Percentiles rank a stretch among this genome's conserved stretches.
Conservation (phyloP, 2,797 vertebrate species). For the Heteromormyrus szaboi region DNA sequence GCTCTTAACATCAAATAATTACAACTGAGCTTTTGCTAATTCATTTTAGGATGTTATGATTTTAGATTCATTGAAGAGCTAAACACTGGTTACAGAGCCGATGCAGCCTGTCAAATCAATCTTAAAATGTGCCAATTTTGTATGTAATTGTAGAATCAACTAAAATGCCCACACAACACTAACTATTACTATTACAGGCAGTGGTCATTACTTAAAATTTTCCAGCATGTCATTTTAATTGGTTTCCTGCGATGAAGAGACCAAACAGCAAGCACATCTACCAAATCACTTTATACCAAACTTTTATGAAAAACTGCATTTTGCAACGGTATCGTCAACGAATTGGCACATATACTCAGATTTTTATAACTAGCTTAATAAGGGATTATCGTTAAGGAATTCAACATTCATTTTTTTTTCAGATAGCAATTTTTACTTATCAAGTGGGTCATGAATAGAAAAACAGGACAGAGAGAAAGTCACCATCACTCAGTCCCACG, state of each 20-base stretch:
- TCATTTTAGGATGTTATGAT: background rate
- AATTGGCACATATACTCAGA: background rate
- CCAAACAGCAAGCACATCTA: background rate
- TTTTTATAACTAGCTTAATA: background rate
- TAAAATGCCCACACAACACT: background rate
- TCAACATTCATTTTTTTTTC: background rate
- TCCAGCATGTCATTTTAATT: background rate
- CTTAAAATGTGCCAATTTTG: background rate
- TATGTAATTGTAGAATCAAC: background rate
- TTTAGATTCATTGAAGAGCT: background rate
- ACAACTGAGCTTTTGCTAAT: background rate
- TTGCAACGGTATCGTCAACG: background rate
- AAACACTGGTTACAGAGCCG: background rate
- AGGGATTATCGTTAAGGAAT: background rate
- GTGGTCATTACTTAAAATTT: background rate
- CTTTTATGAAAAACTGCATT: background rate
- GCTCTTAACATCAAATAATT: background rate
- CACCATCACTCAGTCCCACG: conserved; percentile 52
- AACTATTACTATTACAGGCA: background rate
- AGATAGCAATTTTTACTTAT: background rate
- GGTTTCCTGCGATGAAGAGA: background rate
- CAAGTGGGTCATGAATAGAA: background rate
- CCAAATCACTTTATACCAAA: background rate
- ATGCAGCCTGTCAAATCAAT: background rate
- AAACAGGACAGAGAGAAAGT: background rate